phyloP scores from a whole-genome alignment of 2,113 vertebrate species.

The Aix galericulata region DNA sequence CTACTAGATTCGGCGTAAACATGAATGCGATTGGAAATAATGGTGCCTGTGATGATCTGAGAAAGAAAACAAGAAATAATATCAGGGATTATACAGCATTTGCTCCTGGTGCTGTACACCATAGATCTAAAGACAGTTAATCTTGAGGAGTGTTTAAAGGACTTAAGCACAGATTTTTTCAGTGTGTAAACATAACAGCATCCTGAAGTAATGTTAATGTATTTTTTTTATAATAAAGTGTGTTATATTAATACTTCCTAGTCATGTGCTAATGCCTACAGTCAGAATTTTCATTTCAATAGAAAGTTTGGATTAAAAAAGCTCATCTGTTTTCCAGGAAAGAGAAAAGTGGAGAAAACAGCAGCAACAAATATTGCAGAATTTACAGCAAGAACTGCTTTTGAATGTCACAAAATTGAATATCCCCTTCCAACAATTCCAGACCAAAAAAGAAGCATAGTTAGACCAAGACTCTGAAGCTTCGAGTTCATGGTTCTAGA shows the following conservation, averaged over 20 bases:
- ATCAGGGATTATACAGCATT: too few relatives aligned
- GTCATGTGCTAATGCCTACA: too few relatives aligned
- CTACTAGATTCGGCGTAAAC: conserved; percentile 61
- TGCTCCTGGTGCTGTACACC: too few relatives aligned
- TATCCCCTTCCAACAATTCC: neutral
- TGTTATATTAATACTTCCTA: too few relatives aligned
- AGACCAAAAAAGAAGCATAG: neutral
- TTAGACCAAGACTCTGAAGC: neutral
- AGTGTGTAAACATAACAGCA: too few relatives aligned
- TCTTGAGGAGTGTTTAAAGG: too few relatives aligned
- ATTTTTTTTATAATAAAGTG: too few relatives aligned
- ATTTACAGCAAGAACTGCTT: neutral
- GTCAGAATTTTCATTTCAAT: neutral
- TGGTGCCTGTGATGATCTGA: conserved; percentile 63
- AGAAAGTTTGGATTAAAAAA: neutral
- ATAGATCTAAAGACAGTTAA: too few relatives aligned
- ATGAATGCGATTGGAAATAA: conserved; percentile 43
- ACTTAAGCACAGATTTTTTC: too few relatives aligned
- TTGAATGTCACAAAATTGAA: neutral
- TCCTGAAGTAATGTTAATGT: too few relatives aligned
- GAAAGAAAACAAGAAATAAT: neutral
- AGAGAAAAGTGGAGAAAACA: neutral
- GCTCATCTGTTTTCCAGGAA: neutral
- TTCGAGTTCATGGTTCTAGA: neutral
- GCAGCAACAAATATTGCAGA: neutral